Conservation (phyloP, 2,797 vertebrate species). For the Phrynocephalus forsythii region DNA sequence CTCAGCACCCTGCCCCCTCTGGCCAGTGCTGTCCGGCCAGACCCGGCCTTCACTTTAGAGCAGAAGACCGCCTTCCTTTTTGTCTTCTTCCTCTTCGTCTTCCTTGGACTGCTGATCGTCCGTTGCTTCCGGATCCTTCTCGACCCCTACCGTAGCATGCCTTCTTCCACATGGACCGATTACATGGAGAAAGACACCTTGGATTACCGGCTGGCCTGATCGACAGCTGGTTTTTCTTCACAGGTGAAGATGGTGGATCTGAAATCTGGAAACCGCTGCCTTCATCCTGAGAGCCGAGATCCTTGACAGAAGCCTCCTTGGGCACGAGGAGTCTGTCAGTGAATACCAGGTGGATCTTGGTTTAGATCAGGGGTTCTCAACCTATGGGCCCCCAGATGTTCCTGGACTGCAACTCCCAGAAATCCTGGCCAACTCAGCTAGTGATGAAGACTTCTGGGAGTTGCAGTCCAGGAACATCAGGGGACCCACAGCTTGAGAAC, state of each 20-base stretch:
- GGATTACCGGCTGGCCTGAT: conserved; percentile 86
- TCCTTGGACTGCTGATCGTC: conserved; percentile 87
- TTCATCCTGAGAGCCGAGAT: fast-evolving
- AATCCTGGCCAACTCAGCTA: no score
- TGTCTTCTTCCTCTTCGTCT: conserved; percentile 87
- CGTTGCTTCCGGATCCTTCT: conserved; percentile 89
- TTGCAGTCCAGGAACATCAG: no score
- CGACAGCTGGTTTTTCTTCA: no score
- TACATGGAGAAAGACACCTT: conserved; percentile 89
- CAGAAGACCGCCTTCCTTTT: conserved; percentile 87
- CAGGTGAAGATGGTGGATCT: fast-evolving
- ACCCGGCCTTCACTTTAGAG: conserved; percentile 82
- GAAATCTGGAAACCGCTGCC: fast-evolving
- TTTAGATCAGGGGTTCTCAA: no score
- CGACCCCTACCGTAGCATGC: conserved; percentile 89
- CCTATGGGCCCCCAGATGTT: no score
- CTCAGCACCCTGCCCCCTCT: conserved; percentile 77
- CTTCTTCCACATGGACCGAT: conserved; percentile 88
- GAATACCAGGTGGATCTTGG: neutral
- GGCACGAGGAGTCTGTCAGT: neutral
- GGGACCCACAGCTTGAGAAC: no score
- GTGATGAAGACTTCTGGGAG: no score
- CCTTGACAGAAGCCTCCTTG: neutral
- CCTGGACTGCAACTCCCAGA: no score
- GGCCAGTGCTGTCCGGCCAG: conserved; percentile 74